Evolutionary conservation across 2,888 invertebrate species (phyloP).

Genomic region (Tetanocera ferruginea): DNA sequence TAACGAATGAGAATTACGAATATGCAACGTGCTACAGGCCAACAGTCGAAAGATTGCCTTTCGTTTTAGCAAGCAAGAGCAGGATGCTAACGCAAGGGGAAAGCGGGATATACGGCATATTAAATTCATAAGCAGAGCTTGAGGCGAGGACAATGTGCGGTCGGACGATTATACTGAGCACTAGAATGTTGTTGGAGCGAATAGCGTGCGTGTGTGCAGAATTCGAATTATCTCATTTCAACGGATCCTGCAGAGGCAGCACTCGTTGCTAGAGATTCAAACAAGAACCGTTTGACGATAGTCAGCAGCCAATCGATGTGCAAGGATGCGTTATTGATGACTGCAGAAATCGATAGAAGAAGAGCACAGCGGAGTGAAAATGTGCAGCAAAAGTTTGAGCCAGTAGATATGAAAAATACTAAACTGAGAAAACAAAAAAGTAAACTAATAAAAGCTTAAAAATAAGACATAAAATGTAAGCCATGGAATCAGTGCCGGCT

Average conservation of each 20-base stretch:
- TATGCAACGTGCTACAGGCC: not conserved
- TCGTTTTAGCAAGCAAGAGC: not conserved
- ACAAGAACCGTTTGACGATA: constrained; percentile 2
- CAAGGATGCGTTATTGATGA: constrained; percentile 5
- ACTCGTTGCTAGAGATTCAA: not conserved
- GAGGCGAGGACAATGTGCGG: not conserved
- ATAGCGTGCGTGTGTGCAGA: not conserved
- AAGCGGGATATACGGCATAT: not conserved
- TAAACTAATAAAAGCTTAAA: too few relatives aligned
- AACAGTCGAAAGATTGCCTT: not conserved
- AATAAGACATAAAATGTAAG: too few relatives aligned
- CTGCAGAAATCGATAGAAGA: not conserved
- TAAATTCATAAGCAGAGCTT: constrained; percentile 7
- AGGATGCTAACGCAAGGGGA: not conserved
- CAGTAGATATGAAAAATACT: too few relatives aligned
- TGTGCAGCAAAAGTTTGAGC: too few relatives aligned
- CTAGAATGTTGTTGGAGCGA: not conserved
- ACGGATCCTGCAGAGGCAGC: constrained; percentile 16
- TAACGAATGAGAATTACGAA: not conserved
- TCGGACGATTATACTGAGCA: not conserved
- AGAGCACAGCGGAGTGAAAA: not conserved
- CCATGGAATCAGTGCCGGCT: not conserved
- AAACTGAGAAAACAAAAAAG: too few relatives aligned
- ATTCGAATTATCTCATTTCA: constrained; percentile 20
- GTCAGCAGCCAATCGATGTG: constrained; percentile 9